Base-by-base conservation (phyloP, 1,140 invertebrate genomes). In the Homalodisca vitripennis region DNA sequence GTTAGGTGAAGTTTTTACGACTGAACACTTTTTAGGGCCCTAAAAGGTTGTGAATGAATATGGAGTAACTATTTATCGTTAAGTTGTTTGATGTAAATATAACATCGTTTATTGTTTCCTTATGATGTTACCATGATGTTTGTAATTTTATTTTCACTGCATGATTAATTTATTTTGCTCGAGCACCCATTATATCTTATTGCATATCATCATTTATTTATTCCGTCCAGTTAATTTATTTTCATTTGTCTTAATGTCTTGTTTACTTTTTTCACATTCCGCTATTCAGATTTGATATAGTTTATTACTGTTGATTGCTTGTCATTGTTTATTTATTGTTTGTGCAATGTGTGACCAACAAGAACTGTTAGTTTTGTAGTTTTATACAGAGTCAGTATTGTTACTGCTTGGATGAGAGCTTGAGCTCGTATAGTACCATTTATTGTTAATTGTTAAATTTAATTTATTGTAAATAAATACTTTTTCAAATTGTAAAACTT, bases 401-500 rank as follows among this genome's bases (percentile, higher is more conserved):
- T 41, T 17, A 41, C 6, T 29, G 55, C 29, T 53, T 60, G 55
- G 48, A 24, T 53, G 22, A 27, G 55, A 30, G 14, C 55, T 60
- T 60, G 14, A 60, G 17, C 22, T 26, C 55, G 29, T 60, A 60
- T n/a, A 14, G 13, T 60, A 6, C 55, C 26, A 24, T 60, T n/a
- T 60, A 60, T 60, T 60, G 55, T 60, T 60, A 60, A 26, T 60
- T 12, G 12, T 60, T 22, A n/a, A n/a, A n/a, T n/a, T n/a, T n/a
- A n/a, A 27, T 22, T 60, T 29, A 60, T 60, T 60, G 55, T 60
- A 60, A 60, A 60, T 60, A 60, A 26, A 60, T 60, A 60, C 6
- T 60, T 60, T 60, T 60, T 2, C 55, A 60, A 60, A 60, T 60
- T 30, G 22, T 60, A 60, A 26, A 27, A 6, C 10, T 30, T 13